These are phyloP conservation scores for Polia nebulosa DNA, from an alignment of 2,888 invertebrate species.

Conservation along the genomic window DNA sequence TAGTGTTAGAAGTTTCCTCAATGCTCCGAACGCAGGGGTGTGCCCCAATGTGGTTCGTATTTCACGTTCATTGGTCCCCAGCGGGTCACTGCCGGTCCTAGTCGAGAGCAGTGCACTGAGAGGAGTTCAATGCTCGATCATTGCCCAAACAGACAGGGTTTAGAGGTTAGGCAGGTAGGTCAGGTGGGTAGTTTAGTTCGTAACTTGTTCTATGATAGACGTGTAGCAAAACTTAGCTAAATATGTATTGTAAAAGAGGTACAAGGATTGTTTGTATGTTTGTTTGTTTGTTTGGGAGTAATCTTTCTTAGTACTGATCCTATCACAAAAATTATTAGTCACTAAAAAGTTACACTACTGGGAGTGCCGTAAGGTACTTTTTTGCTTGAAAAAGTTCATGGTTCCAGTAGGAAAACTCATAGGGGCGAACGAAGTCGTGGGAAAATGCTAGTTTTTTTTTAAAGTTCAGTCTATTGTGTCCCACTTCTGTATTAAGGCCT, in stretches of 20 bases:
- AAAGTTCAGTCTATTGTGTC: no score
- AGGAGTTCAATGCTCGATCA: conserved; percentile 66
- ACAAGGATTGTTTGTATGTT: no score
- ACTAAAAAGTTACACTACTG: no score
- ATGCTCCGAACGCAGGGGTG: conserved; percentile 51
- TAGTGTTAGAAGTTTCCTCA: conserved; percentile 72
- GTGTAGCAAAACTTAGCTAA: not conserved
- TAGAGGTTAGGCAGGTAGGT: conserved; percentile 8
- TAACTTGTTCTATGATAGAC: not conserved
- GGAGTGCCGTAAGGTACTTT: no score
- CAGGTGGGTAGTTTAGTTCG: conserved; percentile 11
- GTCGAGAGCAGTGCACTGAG: conserved; percentile 56
- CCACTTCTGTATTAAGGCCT: no score
- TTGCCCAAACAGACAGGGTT: conserved; percentile 46
- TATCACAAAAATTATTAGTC: no score
- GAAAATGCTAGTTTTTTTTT: no score
- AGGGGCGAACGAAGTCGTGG: no score
- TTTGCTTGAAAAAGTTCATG: no score
- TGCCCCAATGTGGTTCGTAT: conserved; percentile 68
- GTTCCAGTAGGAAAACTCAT: no score
- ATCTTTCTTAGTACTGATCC: no score
- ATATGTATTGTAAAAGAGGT: not conserved
- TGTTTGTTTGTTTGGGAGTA: no score
- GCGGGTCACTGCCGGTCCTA: conserved; percentile 70
- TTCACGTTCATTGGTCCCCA: conserved; percentile 75